These are phyloP conservation scores for Drosophila nr. perissopoda DNA, from an alignment of 2,888 invertebrate species.

Conservation along the genomic window DNA sequence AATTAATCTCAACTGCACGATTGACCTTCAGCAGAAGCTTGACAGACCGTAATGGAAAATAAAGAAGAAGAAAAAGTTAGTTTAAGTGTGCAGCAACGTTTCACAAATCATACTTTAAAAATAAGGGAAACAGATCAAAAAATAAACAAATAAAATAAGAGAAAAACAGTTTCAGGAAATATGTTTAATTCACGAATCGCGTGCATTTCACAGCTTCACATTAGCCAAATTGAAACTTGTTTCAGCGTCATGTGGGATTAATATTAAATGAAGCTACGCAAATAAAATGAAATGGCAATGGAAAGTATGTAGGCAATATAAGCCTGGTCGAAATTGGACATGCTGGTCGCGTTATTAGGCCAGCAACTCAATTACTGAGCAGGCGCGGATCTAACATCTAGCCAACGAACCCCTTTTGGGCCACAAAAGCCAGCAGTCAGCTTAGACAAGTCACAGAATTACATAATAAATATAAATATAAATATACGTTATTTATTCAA, in stretches of 20 bases:
- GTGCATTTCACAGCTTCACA: background rate
- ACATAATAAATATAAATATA: background rate
- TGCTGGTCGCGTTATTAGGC: conserved; percentile 50
- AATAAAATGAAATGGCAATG: conserved; percentile 37
- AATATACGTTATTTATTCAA: too few species aligned
- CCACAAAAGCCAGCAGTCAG: background rate
- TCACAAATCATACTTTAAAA: background rate
- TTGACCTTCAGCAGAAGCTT: conserved; percentile 7
- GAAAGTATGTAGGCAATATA: conserved; percentile 20
- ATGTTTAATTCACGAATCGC: background rate
- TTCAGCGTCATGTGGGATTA: conserved; percentile 50
- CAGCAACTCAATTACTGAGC: conserved; percentile 36
- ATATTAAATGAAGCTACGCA: conserved; percentile 56
- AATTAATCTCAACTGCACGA: conserved; percentile 23
- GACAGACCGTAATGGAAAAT: conserved; percentile 1
- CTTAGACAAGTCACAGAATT: conserved; percentile 1
- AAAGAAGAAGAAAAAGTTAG: conserved; percentile 1
- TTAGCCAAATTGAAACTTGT: conserved; percentile 31
- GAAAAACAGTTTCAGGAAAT: background rate
- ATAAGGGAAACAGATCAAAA: background rate
- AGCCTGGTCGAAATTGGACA: conserved; percentile 38
- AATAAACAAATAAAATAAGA: background rate
- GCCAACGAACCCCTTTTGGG: conserved; percentile 4
- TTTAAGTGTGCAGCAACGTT: conserved; percentile 3
- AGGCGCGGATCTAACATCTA: background rate